Conservation (phyloP, 2,113 vertebrate species). For the Eolophus roseicapilla region DNA sequence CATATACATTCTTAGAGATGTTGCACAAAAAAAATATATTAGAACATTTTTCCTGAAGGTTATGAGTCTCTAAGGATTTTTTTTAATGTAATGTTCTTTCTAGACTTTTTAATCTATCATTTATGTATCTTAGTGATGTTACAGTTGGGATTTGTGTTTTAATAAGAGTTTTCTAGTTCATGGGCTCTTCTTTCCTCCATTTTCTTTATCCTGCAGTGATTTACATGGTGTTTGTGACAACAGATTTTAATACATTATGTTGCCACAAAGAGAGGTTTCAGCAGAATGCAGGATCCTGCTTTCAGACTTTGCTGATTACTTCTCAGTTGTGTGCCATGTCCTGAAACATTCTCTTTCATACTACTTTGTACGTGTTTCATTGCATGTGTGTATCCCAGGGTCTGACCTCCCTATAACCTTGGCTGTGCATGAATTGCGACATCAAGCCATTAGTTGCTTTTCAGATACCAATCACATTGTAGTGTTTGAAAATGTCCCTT, state of each 20-base stretch:
- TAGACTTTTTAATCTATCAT: not conserved
- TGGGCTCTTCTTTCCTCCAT: not conserved
- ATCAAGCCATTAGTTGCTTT: not conserved
- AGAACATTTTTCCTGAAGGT: not conserved
- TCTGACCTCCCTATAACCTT: not conserved
- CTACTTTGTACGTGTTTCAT: not conserved
- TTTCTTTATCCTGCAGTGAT: not conserved
- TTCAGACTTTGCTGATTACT: not conserved
- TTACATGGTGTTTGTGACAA: not conserved
- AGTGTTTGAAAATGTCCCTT: not conserved
- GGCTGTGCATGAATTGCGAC: not conserved
- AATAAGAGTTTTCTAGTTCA: not conserved
- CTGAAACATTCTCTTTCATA: not conserved
- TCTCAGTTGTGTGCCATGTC: not conserved
- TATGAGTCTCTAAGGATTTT: not conserved
- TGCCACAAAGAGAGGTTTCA: not conserved
- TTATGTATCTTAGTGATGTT: not conserved
- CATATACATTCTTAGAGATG: not conserved
- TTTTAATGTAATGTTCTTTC: not conserved
- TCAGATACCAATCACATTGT: not conserved
- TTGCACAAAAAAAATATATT: not conserved
- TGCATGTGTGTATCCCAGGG: not conserved
- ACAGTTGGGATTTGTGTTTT: conserved; percentile 1
- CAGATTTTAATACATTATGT: not conserved
- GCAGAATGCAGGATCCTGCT: not conserved